Conservation (phyloP, 1,140 invertebrate species). For the Carposina sasakii region DNA sequence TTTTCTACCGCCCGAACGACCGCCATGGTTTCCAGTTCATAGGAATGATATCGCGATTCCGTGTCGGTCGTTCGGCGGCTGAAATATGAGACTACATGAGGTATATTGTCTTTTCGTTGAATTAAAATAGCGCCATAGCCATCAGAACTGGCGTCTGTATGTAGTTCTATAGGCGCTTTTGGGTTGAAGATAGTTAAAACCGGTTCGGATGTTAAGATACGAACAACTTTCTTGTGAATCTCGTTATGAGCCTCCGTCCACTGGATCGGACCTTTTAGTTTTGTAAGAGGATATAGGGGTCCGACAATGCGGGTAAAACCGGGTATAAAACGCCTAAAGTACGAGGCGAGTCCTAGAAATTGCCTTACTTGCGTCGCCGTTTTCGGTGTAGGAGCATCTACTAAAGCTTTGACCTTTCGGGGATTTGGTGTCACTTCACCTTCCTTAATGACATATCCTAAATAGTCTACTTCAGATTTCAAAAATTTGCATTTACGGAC, state of each 20-base stretch:
- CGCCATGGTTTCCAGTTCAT: slow-evolving; percentile 32
- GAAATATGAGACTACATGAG: slow-evolving; percentile 31
- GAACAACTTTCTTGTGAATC: slow-evolving; percentile 27
- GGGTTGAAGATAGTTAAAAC: slow-evolving; percentile 33
- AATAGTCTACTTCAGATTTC: too few relatives aligned
- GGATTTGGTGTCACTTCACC: too few relatives aligned
- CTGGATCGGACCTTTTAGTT: slow-evolving; percentile 23
- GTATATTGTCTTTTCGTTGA: slow-evolving; percentile 22
- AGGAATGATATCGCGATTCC: slow-evolving; percentile 35
- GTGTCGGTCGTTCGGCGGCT: slow-evolving; percentile 26
- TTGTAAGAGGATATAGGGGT: slow-evolving; percentile 25
- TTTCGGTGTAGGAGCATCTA: too few relatives aligned
- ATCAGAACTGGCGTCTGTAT: slow-evolving; percentile 40
- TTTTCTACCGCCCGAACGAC: slow-evolving; percentile 28
- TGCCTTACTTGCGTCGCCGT: too few relatives aligned
- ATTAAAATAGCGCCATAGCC: slow-evolving; percentile 38
- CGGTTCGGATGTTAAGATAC: slow-evolving; percentile 22
- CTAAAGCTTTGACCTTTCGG: too few relatives aligned
- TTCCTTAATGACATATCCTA: too few relatives aligned
- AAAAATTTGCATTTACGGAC: too few relatives aligned
- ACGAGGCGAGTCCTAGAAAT: too few relatives aligned
- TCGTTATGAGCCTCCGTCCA: slow-evolving; percentile 28
- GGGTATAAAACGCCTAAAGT: too few relatives aligned
- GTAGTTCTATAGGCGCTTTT: slow-evolving; percentile 25
- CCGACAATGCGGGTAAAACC: too few relatives aligned